Percentiles rank a stretch among this genome's conserved stretches.
Conservation (phyloP, 2,888 invertebrate genomes). For the Auanema sp. region DNA sequence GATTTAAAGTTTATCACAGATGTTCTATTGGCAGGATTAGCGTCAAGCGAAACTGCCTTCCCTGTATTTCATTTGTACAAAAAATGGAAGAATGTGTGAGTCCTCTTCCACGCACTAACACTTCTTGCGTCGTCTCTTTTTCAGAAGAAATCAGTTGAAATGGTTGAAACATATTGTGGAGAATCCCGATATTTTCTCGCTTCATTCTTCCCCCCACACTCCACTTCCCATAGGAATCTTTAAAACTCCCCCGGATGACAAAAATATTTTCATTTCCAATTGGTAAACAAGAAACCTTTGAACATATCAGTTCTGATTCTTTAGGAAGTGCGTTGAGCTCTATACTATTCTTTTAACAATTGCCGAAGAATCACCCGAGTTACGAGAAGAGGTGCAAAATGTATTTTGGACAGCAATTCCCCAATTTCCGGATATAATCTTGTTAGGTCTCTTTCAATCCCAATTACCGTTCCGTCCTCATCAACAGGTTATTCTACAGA, state of each 20-base stretch:
- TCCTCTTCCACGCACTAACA: not conserved
- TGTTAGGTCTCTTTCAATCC: not conserved
- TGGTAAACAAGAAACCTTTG: conserved; percentile 71
- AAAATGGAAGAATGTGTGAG: conserved; percentile 7
- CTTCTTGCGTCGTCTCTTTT: conserved; percentile 18
- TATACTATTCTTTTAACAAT: too few species aligned
- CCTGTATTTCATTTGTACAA: not conserved
- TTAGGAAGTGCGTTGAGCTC: conserved; percentile 26
- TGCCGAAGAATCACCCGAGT: not conserved
- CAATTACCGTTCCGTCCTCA: too few species aligned
- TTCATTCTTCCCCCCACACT: conserved; percentile 85
- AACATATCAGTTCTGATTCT: not conserved
- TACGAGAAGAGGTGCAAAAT: not conserved
- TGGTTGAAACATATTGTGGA: conserved; percentile 83
- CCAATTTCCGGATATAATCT: not conserved
- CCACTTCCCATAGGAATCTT: conserved; percentile 78
- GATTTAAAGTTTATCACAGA: conserved; percentile 1
- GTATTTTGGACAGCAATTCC: conserved; percentile 3
- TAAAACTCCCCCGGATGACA: conserved; percentile 90
- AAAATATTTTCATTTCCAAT: conserved; percentile 86
- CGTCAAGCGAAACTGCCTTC: not conserved
- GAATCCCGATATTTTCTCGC: conserved; percentile 88
- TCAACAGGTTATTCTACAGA: too few species aligned
- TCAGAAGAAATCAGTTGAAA: conserved; percentile 71
- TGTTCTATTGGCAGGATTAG: not conserved